A percentile compares a stretch with the other conserved stretches of the same genome.
These are phyloP conservation scores for Synergus itoensis DNA, from an alignment of 2,888 invertebrate species.

Conservation along the genomic window DNA sequence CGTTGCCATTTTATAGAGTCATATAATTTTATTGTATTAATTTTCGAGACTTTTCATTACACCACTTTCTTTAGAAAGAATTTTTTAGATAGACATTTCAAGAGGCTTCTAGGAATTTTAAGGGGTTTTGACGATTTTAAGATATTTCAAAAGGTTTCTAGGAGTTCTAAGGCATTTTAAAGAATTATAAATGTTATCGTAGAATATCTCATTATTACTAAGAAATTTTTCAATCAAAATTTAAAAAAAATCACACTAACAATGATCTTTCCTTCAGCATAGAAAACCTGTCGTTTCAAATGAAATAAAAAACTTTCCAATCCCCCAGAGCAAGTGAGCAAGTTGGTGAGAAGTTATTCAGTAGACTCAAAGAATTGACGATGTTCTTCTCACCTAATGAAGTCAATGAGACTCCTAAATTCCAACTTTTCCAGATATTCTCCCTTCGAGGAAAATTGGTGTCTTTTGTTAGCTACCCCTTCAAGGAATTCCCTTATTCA, in stretches of 20 bases:
- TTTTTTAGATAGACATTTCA: too few species aligned
- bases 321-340: neutral
- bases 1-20: too few species aligned
- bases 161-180: too few species aligned
- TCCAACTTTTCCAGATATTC: constrained; percentile 6
- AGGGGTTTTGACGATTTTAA: too few species aligned
- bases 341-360: constrained; percentile 3
- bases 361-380: constrained; percentile 1
- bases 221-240: neutral
- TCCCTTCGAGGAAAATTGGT: neutral
- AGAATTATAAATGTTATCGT: too few species aligned
- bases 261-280: too few species aligned
- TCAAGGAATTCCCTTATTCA: neutral
- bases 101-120: too few species aligned
- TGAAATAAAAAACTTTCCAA: neutral
- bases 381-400: constrained; percentile 23
- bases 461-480: neutral
- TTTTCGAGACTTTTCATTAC: too few species aligned
- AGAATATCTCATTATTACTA: neutral
- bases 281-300: too few species aligned
- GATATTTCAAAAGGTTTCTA: too few species aligned
- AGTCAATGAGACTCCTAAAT: neutral
- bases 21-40: too few species aligned
- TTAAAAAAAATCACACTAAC: neutral
- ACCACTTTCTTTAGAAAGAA: too few species aligned